A percentile compares a stretch with the other conserved stretches of the same genome.
These are phyloP conservation scores for Pissodes strobi DNA, from an alignment of 1,140 invertebrate species.

Conservation along the genomic window DNA sequence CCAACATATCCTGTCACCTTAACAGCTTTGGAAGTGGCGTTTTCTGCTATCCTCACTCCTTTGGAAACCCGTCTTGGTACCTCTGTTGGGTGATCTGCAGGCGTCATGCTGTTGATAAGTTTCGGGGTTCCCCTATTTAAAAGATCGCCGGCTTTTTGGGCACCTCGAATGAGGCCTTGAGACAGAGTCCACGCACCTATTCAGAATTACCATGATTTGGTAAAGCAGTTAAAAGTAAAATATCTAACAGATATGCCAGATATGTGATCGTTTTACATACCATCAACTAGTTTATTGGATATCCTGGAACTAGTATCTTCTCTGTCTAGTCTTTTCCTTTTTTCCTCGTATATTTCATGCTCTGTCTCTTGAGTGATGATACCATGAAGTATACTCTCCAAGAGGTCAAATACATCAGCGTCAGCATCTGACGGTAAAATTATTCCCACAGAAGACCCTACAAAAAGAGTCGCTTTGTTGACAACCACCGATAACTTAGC, in stretches of 20 bases:
- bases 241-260: no score
- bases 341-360: slow-evolving; percentile 34
- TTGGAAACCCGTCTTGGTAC: slow-evolving; percentile 59
- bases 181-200: slow-evolving; percentile 67
- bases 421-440: slow-evolving; percentile 62
- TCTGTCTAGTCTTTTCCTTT: slow-evolving; percentile 12
- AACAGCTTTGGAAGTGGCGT: slow-evolving; percentile 65
- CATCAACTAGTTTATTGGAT: slow-evolving; percentile 51
- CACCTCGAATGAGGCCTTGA: slow-evolving; percentile 67
- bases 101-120: slow-evolving; percentile 62
- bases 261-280: slow-evolving; percentile 34
- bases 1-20: slow-evolving; percentile 65
- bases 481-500: no score
- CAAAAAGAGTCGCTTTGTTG: not conserved
- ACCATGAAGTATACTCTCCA: slow-evolving; percentile 66
- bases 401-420: slow-evolving; percentile 58
- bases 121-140: slow-evolving; percentile 66
- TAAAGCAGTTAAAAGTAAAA: no score
- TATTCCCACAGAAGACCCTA: slow-evolving; percentile 65
- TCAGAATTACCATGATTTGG: no score
- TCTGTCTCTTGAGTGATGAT: slow-evolving; percentile 51
- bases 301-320: slow-evolving; percentile 60
- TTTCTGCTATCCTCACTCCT: slow-evolving; percentile 66
- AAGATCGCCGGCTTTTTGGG: slow-evolving; percentile 65
- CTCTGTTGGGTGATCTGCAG: slow-evolving; percentile 56